These are phyloP conservation scores for Drosophila virilis DNA, from an alignment of 1,140 invertebrate genomes.

Conservation along the genomic window DNA sequence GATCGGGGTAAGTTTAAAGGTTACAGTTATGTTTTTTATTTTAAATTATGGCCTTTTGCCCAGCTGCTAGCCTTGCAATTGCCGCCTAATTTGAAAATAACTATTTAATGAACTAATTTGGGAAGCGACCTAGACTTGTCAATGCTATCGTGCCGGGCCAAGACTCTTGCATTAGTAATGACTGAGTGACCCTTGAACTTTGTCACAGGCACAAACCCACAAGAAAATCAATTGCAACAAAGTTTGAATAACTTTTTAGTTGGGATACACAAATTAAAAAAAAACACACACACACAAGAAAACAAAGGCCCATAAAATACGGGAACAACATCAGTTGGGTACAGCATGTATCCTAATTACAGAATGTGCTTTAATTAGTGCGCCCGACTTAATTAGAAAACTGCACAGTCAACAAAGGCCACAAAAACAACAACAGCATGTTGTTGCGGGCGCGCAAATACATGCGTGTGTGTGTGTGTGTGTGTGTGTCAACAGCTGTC, in stretches of 20 bases:
- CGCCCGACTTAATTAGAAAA: constrained; percentile 68
- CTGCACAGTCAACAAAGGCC: constrained; percentile 49
- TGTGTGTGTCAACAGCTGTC: constrained; percentile 57
- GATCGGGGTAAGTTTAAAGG: constrained; percentile 7
- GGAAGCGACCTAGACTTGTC: constrained; percentile 41
- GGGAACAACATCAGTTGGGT: constrained; percentile 25
- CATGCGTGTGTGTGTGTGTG: constrained; percentile 16
- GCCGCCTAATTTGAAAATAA: constrained; percentile 38
- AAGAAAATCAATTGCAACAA: constrained; percentile 55
- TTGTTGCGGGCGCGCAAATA: background rate
- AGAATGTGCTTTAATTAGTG: constrained; percentile 66
- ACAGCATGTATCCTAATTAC: constrained; percentile 62
- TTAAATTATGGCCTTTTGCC: background rate
- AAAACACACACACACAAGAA: too few species aligned
- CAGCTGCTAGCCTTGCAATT: background rate
- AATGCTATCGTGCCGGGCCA: constrained; percentile 30
- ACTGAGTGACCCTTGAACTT: constrained; percentile 41
- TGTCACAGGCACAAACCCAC: constrained; percentile 3
- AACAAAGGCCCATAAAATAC: background rate
- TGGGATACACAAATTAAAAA: background rate
- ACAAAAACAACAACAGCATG: constrained; percentile 33
- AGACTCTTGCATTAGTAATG: constrained; percentile 52
- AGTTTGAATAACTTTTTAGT: constrained; percentile 15
- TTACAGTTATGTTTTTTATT: too few species aligned
- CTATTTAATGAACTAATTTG: constrained; percentile 54